Evolutionary conservation across 2,888 invertebrate species (phyloP), one percentile per base, ranked within the genome.

Genomic region (Plebejus argus): DNA sequence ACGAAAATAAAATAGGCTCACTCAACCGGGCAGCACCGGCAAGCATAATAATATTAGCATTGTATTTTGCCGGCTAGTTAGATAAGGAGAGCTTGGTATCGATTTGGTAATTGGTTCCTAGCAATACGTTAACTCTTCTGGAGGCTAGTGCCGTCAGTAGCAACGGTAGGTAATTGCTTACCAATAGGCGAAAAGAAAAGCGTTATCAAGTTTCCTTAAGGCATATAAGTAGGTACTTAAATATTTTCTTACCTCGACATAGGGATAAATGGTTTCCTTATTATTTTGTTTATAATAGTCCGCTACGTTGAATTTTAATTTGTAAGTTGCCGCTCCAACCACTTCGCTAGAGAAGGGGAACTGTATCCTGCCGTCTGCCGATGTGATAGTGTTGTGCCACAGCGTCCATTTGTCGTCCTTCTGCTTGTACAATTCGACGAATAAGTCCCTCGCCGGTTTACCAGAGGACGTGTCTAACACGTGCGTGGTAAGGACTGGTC

Each of bases 391-490:
- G 82, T 95, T 95, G 84, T 96, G 96, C 84, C 97, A 94, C 78
- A 95, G 93, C 0, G 95, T 95, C 97, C 97, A 97, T 49, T 95
- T 87, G 0, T 95, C 95, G 61, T 95, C 95, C 78, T 95, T 94
- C 49, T 96, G 90, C 86, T 96, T 96, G 83, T 95, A 96, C 7
- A 97, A 88, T 78, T 96, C 96, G 2, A 97, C 96, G 84, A 95
- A 95, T 1, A 97, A 84, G 1, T 96, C 96, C 0, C 89, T 88
- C 0, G 96, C 96, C 0, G 97, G 96, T 72, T 88, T 86, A 0
- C 98, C 98, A 72, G 94, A 94, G 0, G 96, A 95, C 0, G 96
- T 96, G 82, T 98, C 97, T 79, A 97, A 87, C 0, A 97, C 96
- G 86, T 97, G 96, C 0, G 97, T 96, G 0, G 97, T 96, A 82